Base-by-base conservation (phyloP, 2,888 invertebrate species). In the Platypus cylindrus region DNA sequence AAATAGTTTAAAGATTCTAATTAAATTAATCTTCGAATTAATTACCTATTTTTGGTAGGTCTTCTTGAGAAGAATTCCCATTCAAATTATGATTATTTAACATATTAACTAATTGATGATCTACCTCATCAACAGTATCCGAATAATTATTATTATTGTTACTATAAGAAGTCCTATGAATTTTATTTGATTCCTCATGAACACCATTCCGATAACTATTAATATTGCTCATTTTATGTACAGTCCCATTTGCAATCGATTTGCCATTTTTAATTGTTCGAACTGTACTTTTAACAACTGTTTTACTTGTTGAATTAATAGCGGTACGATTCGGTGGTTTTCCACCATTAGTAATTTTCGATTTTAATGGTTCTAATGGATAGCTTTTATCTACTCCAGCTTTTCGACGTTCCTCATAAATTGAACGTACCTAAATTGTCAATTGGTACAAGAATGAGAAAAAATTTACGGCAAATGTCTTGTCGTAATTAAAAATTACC, bases 311-410 rank as follows among this genome's bases (percentile, higher is more conserved):
- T 3, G 37, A 36, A n/a, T 25, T 25, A 14, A 55, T 58, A 34
- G 50, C 53, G 48, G 50, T 56, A 40, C 52, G 51, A 35, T 50
- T 57, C 53, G 58, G 52, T 63, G 65, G 52, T 48, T 51, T 49
- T 57, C 27, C 37, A 12, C 11, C 18, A 7, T 30, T 5, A 16
- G 39, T 45, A 17, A 42, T 46, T 51, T 54, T 49, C 64, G 64
- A 49, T 43, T 71, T 71, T 35, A 86, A 68, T 0, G 86, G 86
- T 52, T 83, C 79, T 1, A 86, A 64, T 0, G 83, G 85, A 59
- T 84, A 79, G 54, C 84, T 83, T 49, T 79, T 78, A 61, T 86
- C 85, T 44, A 83, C 77, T 20, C 83, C 83, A 3, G 73, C 75
- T 37, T 69, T 69, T 47, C 79, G 79, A 23, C 83, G 71, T 56